Evolutionary conservation across 2,113 vertebrate species (phyloP).

Genomic region (Benitochromis conjunctus): DNA sequence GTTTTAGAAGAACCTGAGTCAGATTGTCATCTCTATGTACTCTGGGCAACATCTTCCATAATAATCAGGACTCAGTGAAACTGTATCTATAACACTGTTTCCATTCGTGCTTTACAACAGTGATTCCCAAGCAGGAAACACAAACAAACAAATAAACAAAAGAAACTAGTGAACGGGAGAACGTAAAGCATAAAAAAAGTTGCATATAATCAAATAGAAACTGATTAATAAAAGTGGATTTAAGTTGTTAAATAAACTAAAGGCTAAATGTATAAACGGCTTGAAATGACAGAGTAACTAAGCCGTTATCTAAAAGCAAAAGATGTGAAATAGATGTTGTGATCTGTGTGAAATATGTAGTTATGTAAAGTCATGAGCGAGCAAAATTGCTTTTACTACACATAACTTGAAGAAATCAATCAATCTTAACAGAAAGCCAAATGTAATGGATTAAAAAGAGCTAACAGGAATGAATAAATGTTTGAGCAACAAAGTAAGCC

Average conservation of each 20-base stretch:
- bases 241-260: background rate
- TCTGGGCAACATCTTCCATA: background rate
- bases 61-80: background rate
- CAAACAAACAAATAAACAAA: background rate
- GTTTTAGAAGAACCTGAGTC: slow-evolving; percentile 38
- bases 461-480: background rate
- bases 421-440: background rate
- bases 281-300: background rate
- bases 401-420: too few relatives aligned
- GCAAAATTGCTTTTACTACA: background rate
- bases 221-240: background rate
- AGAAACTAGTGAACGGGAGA: background rate
- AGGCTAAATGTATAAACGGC: background rate
- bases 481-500: background rate
- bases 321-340: background rate
- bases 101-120: background rate
- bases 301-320: background rate
- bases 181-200: background rate
- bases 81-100: background rate
- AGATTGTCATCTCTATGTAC: slow-evolving; percentile 1
- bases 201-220: background rate
- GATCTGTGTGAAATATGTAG: background rate
- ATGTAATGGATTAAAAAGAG: background rate
- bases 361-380: background rate
- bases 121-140: background rate